Percentiles rank a stretch among this genome's conserved stretches.
Evolutionary conservation across 2,797 vertebrate species (phyloP).

Genomic region (Pangasius sanitwongsei): DNA sequence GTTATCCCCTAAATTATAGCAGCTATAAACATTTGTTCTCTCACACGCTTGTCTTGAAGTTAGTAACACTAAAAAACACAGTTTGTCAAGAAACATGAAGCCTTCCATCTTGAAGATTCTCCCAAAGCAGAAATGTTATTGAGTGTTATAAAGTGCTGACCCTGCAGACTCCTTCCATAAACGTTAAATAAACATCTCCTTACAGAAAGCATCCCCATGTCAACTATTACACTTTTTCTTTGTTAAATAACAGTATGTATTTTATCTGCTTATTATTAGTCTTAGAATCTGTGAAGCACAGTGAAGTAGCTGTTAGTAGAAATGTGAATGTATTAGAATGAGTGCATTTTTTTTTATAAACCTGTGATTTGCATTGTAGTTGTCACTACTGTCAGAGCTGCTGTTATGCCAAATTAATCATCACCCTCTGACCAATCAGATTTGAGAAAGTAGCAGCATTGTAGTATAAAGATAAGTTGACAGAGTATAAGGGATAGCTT

Average conservation of each 20-base stretch:
- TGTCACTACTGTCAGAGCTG: neutral
- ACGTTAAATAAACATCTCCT: neutral
- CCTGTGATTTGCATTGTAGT: neutral
- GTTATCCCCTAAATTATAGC: neutral
- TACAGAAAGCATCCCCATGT: neutral
- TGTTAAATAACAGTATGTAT: neutral
- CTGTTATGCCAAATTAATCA: neutral
- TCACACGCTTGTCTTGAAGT: neutral
- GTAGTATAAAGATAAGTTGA: neutral
- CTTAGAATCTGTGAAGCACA: neutral
- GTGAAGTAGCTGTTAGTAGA: neutral
- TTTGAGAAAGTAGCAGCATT: neutral
- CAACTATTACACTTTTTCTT: neutral
- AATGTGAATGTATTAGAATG: neutral
- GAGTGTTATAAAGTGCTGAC: neutral
- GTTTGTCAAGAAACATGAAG: neutral
- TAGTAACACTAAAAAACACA: conserved; percentile 1
- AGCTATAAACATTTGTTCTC: neutral
- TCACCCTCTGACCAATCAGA: neutral
- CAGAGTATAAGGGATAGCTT: neutral
- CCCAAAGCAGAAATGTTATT: neutral
- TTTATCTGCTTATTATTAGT: neutral
- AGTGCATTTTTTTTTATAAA: neutral
- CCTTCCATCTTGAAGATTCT: neutral
- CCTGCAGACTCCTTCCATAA: neutral